Evolutionary conservation across 2,888 invertebrate genomes (phyloP), one percentile per base, ranked within the genome.

Genomic region (Calliphora vomitoria): DNA sequence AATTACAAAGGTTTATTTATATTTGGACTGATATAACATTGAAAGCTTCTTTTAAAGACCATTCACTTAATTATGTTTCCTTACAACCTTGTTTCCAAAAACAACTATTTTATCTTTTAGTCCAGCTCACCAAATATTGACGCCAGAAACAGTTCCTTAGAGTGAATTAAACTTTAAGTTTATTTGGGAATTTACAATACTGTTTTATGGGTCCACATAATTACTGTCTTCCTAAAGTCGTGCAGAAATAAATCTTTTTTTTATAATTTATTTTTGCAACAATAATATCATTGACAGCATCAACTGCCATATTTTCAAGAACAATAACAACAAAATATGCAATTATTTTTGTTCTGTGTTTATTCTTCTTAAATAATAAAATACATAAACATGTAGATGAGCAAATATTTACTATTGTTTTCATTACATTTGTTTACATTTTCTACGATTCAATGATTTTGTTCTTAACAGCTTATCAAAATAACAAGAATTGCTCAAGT

Each of bases 341-440:
- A 72, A 72, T 72, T 81, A 80, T 72, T 72, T 62, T 8, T 53
- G 31, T 20, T 44, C n/a, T 50, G 50, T 72, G 53, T 72, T 81
- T 81, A 53, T 53, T 53, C n/a, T 72, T 72, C 41, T 62, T 64
- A 53, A 81, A 71, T 62, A 81, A 62, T 38, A 62, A 38, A 18
- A 8, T 53, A 53, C 18, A 53, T 35, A 62, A 64, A 64, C 64
- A 64, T 75, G 47, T 50, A 68, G 25, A 68, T 75, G 75, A 58
- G 68, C 35, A 82, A 82, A 75, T 82, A 82, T 75, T 82, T 82
- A 74, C 44, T 75, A 60, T 50, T 75, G 68, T 82, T 75, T 82
- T 75, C 68, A 60, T 82, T 82, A 82, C 75, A 82, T 82, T 50
- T 82, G 82, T 82, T 82, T 75, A 82, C 82, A 64, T 69, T 75